Base-by-base conservation (phyloP, 2,113 vertebrate genomes). In the Strigops habroptila region DNA sequence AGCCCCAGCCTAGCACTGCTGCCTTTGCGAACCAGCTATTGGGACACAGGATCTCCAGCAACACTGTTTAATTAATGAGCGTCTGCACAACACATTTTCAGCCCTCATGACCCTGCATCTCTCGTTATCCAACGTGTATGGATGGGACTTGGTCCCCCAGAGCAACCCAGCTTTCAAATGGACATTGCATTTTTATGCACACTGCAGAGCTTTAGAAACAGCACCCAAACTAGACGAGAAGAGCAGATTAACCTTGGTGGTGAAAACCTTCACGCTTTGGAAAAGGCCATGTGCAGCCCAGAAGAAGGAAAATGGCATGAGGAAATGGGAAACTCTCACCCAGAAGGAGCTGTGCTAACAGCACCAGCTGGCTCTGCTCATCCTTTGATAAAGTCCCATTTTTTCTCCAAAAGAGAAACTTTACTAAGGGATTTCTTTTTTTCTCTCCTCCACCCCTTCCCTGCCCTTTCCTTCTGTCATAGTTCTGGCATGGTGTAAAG, bases 381-480 rank as follows among this genome's bases (percentile, higher is more conserved):
- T 90, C 63, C 91, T 95, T 93, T 97, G 91, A 93, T 92, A 86
- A 82, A 95, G 80, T 57, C 24, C 85, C 82, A 49, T 73, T 95
- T 86, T 93, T 80, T 88, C 83, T 96, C 63, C 80, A 86, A 91
- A 91, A 86, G 44, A 77, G 59, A 86, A 88, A 90, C 22, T 86
- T 92, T 28, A 49, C 76, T 48, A 35, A 90, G 52, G 18, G 11
- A 12, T 28, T 33, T 11, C 28, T 68, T 63, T 14, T 3, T 35
- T 25, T 28, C 2, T 33, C 4, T 14, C 65, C 30, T 39, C 51
- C 16, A 33, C 11, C 35, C 63, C 35, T 74, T 73, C 79, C 46
- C 33, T 95, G 57, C 85, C 70, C 59, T 90, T 81, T 68, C 49
- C 74, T 74, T 86, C 90, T 88, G 59, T 81, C 67, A 73, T 39